Conservation (phyloP, 2,113 vertebrate species). For the Xiphias gladius region DNA sequence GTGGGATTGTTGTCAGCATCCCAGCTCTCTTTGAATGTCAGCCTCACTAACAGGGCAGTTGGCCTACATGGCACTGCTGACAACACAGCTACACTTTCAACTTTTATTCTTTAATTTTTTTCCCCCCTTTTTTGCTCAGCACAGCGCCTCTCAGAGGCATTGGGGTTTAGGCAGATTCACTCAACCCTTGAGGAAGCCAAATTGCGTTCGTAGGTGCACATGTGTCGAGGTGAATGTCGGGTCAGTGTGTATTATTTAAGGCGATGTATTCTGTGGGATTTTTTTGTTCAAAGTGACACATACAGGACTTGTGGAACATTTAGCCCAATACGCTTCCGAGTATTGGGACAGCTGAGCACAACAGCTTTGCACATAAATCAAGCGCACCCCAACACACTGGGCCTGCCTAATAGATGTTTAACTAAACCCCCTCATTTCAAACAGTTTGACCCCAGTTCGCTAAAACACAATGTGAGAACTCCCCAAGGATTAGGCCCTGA, state of each 20-base stretch:
- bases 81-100: constrained; percentile 80
- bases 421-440: constrained; percentile 88
- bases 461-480: constrained; percentile 87
- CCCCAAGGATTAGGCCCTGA: constrained; percentile 87
- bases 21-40: constrained; percentile 83
- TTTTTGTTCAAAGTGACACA: constrained; percentile 53
- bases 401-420: constrained; percentile 88
- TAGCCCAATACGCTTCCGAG: constrained; percentile 58
- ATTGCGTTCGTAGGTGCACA: constrained; percentile 38
- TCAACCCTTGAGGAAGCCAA: constrained; percentile 13
- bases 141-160: constrained; percentile 74
- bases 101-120: constrained; percentile 70
- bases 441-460: constrained; percentile 86
- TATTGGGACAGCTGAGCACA: constrained; percentile 75
- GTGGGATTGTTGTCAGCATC: constrained; percentile 81
- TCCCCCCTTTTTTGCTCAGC: not conserved
- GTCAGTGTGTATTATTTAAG: constrained; percentile 63
- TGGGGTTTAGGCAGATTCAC: not conserved
- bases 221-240: constrained; percentile 57
- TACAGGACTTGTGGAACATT: constrained; percentile 61
- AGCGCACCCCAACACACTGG: constrained; percentile 78
- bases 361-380: constrained; percentile 86
- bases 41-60: constrained; percentile 81
- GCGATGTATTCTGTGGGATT: constrained; percentile 17
- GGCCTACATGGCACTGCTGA: constrained; percentile 73